Conservation (phyloP, 2,797 vertebrate genomes). For the Taeniopygia guttata region DNA sequence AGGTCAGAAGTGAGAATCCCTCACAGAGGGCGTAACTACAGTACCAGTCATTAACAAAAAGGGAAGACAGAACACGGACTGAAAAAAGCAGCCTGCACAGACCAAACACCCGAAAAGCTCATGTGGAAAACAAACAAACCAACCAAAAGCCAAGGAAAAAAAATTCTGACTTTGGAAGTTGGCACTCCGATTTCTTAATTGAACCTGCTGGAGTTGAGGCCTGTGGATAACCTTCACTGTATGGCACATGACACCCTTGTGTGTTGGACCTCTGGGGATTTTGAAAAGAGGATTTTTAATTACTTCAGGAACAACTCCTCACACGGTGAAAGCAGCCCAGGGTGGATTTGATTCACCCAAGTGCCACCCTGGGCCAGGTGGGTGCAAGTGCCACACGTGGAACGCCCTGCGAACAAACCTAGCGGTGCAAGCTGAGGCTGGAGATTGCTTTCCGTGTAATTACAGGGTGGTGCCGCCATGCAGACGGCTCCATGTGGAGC, state of each 20-base stretch:
- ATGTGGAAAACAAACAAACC: not conserved
- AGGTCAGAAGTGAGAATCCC: not conserved
- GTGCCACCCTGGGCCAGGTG: not conserved
- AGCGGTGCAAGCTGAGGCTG: not conserved
- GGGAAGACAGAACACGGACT: not conserved
- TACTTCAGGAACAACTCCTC: not conserved
- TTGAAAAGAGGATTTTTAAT: not conserved
- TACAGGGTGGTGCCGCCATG: constrained; percentile 60
- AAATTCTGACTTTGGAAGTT: not conserved
- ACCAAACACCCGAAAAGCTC: not conserved
- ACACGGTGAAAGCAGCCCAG: not conserved
- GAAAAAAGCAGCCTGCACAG: not conserved
- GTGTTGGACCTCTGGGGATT: not conserved
- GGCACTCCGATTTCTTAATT: not conserved
- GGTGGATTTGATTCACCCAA: not conserved
- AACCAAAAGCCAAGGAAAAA: not conserved
- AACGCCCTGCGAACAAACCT: not conserved
- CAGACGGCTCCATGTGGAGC: constrained; percentile 49
- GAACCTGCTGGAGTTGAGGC: not conserved
- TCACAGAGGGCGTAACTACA: not conserved
- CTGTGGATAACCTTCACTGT: not conserved
- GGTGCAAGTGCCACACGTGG: not conserved
- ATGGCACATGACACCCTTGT: no score
- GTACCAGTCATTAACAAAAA: not conserved
- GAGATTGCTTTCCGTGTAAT: constrained; percentile 64